These are phyloP conservation scores for Callipepla squamata DNA, from an alignment of 2,113 vertebrate genomes.

Conservation along the genomic window DNA sequence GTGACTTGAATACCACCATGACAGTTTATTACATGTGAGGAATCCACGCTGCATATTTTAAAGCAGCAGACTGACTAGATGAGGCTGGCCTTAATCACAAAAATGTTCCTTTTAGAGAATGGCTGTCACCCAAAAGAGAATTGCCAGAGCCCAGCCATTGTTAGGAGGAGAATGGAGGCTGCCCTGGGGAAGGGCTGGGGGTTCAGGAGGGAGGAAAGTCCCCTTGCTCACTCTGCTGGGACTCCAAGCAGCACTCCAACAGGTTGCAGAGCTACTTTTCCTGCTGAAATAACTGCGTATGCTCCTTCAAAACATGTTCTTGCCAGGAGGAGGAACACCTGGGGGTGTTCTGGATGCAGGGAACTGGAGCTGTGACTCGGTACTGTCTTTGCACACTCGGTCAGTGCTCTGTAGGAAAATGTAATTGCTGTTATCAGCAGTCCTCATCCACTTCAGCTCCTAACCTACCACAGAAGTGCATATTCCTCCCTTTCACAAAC, in stretches of 20 bases:
- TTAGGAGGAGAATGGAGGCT: not conserved
- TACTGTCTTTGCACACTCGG: not conserved
- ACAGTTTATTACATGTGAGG: not conserved
- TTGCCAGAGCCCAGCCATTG: slow-evolving; percentile 3
- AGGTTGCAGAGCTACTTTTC: slow-evolving; percentile 1
- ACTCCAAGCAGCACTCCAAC: not conserved
- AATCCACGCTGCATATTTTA: not conserved
- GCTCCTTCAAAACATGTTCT: not conserved
- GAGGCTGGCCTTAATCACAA: not conserved
- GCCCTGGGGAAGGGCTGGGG: not conserved
- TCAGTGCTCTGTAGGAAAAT: not conserved
- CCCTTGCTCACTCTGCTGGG: not conserved
- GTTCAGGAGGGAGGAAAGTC: not conserved
- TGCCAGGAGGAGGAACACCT: not conserved
- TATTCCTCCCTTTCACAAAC: not conserved
- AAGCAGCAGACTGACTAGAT: not conserved
- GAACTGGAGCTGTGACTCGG: not conserved
- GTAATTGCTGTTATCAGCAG: not conserved
- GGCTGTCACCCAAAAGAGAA: slow-evolving; percentile 2
- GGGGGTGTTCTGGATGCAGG: not conserved
- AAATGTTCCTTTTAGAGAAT: not conserved
- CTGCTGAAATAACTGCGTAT: not conserved
- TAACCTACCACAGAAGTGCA: not conserved
- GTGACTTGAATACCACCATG: not conserved
- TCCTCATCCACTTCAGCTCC: not conserved